Base-by-base conservation (phyloP, 2,888 invertebrate species). In the Oxytorus armatus region DNA sequence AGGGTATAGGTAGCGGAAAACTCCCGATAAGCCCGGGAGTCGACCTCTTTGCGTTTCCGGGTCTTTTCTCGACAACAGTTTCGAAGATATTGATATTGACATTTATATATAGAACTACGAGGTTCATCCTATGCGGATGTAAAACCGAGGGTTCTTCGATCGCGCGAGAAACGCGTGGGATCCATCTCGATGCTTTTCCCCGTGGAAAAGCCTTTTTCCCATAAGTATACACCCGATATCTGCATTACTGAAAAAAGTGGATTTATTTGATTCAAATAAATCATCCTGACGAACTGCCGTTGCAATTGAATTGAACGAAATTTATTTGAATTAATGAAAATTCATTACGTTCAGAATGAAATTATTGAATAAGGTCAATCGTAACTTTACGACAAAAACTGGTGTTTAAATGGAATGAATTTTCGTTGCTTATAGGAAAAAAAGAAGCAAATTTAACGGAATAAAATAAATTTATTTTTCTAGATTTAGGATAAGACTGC, bases 21-120 rank as follows among this genome's bases (percentile, higher is more conserved):
- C 75, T 75, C 44, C 44, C 74, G 75, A 81, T 81, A 79, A 81
- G 75, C 78, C 36, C 18, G 51, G 51, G 73, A 49, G 59, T 47
- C 72, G 77, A 69, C 69, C 79, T 75, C 69, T 75, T 70, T 65
- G 74, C 70, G 78, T 79, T 81, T 79, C 75, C 76, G 79, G 77
- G 79, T 76, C 53, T 69, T 68, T 25, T 39, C 39, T 70, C 14
- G 33, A 47, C 51, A 23, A 18, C 66, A 68, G 44, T 72, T 72
- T 76, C 36, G 23, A 79, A 76, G 70, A 79, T 76, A 73, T 73
- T 73, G 55, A 75, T 53, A 44, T 36, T n/a, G n/a, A 25, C 33
- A 25, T 18, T 49, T 21, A 42, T 68, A 25, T 33, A 21, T 36
- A 10, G 11, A 36, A 18, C 29, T 25, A 14, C 16, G 42, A 65